These are phyloP conservation scores for Pogonophryne albipinna DNA, from an alignment of 2,797 vertebrate genomes.

Conservation along the genomic window DNA sequence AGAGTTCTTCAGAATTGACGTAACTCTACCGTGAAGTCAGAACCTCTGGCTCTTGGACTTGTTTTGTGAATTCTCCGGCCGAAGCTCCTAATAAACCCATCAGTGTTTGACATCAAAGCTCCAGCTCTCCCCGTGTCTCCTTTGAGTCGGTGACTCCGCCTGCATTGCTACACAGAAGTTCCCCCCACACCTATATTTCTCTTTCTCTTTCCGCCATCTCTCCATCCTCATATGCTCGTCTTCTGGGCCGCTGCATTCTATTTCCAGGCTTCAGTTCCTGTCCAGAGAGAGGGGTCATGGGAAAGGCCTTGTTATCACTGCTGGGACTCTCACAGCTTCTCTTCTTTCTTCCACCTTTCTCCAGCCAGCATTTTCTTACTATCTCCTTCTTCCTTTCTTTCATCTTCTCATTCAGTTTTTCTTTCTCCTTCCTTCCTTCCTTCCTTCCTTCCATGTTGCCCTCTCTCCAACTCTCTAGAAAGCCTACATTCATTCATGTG, in stretches of 20 bases:
- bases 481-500: conserved; percentile 46
- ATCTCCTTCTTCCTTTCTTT: conserved; percentile 18
- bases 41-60: no score
- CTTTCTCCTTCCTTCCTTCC: neutral
- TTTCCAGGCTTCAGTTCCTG: conserved; percentile 83
- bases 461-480: conserved; percentile 2
- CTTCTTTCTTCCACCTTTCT: conserved; percentile 60
- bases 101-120: no score
- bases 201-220: conserved; percentile 41
- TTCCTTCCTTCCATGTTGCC: neutral
- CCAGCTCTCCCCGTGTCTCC: no score
- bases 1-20: no score
- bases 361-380: neutral
- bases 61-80: no score
- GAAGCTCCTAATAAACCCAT: no score
- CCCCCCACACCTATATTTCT: conserved; percentile 17
- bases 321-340: conserved; percentile 77
- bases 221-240: conserved; percentile 44
- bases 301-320: conserved; percentile 86
- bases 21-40: no score
- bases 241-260: conserved; percentile 70
- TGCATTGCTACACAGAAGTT: no score
- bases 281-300: conserved; percentile 85
- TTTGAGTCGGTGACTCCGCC: no score
- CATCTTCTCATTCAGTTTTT: neutral